Evolutionary conservation across 2,797 vertebrate genomes (phyloP).

Genomic region (Platyrinchus mystaceus): DNA sequence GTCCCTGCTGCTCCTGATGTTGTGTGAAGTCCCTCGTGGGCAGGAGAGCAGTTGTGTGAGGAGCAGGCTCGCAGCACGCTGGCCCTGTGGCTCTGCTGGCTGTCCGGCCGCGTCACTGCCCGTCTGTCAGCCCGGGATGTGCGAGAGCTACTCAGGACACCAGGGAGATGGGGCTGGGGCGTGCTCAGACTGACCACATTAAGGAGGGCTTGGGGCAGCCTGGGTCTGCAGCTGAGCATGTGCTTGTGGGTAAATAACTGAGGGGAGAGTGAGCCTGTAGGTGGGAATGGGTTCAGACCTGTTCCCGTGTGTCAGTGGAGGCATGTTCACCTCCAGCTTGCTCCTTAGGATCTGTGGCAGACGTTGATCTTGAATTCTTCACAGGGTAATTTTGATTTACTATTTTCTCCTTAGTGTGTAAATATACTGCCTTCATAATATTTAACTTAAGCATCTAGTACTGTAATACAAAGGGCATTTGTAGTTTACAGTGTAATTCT

Average conservation of each 20-base stretch:
- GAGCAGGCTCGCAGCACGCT: neutral
- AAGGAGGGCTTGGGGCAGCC: neutral
- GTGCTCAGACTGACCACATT: neutral
- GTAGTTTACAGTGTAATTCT: neutral
- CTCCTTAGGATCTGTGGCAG: neutral
- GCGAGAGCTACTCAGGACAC: neutral
- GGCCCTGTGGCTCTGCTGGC: neutral
- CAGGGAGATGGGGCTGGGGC: neutral
- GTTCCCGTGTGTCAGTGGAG: neutral
- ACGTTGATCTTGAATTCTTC: neutral
- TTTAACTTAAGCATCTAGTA: neutral
- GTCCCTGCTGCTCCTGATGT: neutral
- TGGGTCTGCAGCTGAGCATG: neutral
- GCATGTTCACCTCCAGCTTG: neutral
- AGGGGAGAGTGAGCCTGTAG: neutral
- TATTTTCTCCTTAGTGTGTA: neutral
- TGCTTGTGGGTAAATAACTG: neutral
- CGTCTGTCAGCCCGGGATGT: neutral
- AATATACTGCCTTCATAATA: neutral
- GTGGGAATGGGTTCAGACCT: constrained; percentile 46
- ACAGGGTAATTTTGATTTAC: neutral
- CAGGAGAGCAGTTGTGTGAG: neutral
- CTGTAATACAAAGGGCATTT: neutral
- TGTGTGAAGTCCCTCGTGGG: neutral
- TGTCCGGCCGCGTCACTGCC: accelerated